A percentile compares a stretch with the other conserved stretches of the same genome.
These are phyloP conservation scores for Frankliniella intonsa DNA, from an alignment of 2,888 invertebrate species.

Conservation along the genomic window DNA sequence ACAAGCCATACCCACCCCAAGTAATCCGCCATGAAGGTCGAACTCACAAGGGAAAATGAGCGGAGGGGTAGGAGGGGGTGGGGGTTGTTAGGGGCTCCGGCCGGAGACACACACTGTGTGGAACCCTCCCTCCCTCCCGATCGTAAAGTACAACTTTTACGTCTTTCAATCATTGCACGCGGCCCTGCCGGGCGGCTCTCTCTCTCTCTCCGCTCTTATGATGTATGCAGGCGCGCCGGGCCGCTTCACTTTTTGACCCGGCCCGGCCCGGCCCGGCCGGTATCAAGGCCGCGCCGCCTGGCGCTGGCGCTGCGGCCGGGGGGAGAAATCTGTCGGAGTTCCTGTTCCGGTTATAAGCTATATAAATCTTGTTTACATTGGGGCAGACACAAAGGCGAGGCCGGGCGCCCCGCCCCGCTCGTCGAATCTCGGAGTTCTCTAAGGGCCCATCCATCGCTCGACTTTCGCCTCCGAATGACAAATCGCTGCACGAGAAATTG, in stretches of 20 bases:
- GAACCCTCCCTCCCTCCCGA: not conserved
- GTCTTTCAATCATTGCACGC: slow-evolving; percentile 21
- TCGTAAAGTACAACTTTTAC: not conserved
- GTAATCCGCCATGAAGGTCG: not conserved
- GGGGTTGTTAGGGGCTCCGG: not conserved
- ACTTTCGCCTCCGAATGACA: not conserved
- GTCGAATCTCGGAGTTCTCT: not conserved
- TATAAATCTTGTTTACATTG: slow-evolving; percentile 17
- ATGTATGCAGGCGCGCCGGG: not conserved
- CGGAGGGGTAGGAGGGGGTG: not conserved
- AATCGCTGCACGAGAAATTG: not conserved
- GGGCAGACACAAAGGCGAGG: not conserved
- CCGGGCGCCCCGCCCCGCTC: not conserved
- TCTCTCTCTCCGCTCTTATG: not conserved
- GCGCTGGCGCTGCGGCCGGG: not conserved
- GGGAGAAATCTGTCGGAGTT: not conserved
- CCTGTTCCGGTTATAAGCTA: slow-evolving; percentile 13
- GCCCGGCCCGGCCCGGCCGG: not conserved
- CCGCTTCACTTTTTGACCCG: not conserved
- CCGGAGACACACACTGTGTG: not conserved
- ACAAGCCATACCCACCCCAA: no score
- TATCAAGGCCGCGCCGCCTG: not conserved
- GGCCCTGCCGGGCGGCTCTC: not conserved
- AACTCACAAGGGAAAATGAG: not conserved
- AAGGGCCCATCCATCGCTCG: slow-evolving; percentile 3